Evolutionary conservation across 2,113 vertebrate genomes (phyloP).

Genomic region (Neodontobutis hainanensis): DNA sequence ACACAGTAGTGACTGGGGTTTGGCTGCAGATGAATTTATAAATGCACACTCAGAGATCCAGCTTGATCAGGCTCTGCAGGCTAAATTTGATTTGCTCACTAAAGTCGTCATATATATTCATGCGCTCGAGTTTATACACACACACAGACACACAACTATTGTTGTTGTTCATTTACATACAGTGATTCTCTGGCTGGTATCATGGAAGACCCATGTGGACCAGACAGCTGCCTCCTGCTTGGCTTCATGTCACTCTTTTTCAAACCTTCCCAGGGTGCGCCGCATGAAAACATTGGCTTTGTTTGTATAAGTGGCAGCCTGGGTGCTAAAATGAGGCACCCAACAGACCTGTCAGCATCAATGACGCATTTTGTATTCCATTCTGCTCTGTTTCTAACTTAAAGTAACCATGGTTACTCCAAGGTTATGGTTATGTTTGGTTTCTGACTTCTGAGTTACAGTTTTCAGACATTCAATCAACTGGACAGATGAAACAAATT

Average conservation of each 20-base stretch:
- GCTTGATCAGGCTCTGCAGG: background rate
- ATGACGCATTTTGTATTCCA: too few relatives aligned
- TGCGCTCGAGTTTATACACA: background rate
- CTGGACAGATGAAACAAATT: too few relatives aligned
- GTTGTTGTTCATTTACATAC: conserved; percentile 7
- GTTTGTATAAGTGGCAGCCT: background rate
- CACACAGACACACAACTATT: background rate
- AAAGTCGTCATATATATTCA: conserved; percentile 9
- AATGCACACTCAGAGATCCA: conserved; percentile 17
- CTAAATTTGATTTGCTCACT: background rate
- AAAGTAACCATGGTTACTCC: too few relatives aligned
- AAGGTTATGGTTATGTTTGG: too few relatives aligned
- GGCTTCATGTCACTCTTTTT: conserved; percentile 33
- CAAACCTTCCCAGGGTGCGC: conserved; percentile 2
- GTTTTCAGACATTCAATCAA: too few relatives aligned
- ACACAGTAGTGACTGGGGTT: background rate
- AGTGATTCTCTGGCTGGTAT: background rate
- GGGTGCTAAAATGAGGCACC: background rate
- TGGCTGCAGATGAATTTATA: conserved; percentile 8
- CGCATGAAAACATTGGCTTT: background rate
- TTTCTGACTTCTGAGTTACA: too few relatives aligned
- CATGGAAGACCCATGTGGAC: background rate
- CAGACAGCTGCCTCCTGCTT: conserved; percentile 12
- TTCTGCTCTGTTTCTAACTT: too few relatives aligned
- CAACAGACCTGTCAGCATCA: background rate